Evolutionary conservation across 2,888 invertebrate genomes (phyloP), one percentile per base, ranked within the genome.

Genomic region (Tromatobia lineatoria): DNA sequence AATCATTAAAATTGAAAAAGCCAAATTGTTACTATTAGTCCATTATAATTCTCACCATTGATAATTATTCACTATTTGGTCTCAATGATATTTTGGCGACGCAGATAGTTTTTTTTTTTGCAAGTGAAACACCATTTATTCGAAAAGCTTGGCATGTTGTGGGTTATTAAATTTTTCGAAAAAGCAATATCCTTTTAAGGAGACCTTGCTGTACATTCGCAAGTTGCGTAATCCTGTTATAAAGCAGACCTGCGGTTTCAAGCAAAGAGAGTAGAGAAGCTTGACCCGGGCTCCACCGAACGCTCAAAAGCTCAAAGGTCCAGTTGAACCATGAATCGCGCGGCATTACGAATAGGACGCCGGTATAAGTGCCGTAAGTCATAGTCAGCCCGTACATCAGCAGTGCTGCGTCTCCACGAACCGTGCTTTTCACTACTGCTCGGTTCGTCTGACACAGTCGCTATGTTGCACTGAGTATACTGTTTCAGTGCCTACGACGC

Each of bases 181-280:
- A 59, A 15, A 57, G 57, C 18, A 42, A 61, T 74, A 64, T 38
- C 20, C 64, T 64, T 64, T 42, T 64, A 20, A 34, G 7, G 64
- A 64, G 34, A 52, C 38, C 2, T 1, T 20, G 50, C 4, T 64
- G 42, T 3, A 20, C 59, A 15, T 34, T 25, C 23, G 13, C 13
- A 2, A 47, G 67, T 57, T 8, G 18, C 20, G 42, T 42, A 64
- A 64, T 38, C 20, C 18, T 13, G 42, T 64, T 64, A 42, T 29
- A 64, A 42, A 42, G 42, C 42, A 10, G 13, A 10, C 11, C 11
- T 20, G n/a, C 38, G 64, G 42, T 2, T 42, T 2, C 6, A 42
- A 42, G 38, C 64, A 64, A 64, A 64, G 64, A 42, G 10, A 20
- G 64, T 20, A 11, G 38, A 42, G 64, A 15, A 42, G 64, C 42